Conservation (phyloP, 2,888 invertebrate species). For the Tipula confusa region DNA sequence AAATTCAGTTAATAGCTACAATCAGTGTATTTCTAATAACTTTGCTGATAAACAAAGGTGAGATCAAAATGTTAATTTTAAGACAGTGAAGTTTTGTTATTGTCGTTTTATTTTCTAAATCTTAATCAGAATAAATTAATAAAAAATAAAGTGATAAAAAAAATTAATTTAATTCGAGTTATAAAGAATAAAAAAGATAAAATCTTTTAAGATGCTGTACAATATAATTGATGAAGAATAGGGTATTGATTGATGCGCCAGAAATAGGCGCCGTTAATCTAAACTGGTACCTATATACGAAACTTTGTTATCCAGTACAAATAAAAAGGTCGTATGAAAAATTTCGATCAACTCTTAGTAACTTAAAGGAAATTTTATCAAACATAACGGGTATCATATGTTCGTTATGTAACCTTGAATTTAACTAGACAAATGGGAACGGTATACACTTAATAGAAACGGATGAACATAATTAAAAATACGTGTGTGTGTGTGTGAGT, state of each 20-base stretch:
- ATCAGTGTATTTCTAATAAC: slow-evolving; percentile 3
- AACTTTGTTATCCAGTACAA: no score
- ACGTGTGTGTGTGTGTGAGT: no score
- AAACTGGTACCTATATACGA: not conserved
- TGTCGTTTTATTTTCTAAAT: no score
- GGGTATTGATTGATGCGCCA: not conserved
- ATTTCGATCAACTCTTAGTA: no score
- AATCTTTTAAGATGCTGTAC: not conserved
- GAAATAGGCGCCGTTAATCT: not conserved
- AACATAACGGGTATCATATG: no score
- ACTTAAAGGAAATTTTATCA: no score
- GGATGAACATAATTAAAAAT: no score
- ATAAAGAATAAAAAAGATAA: no score
- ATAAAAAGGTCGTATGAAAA: no score
- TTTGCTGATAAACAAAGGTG: slow-evolving; percentile 9
- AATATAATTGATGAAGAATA: not conserved
- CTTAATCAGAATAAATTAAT: not conserved
- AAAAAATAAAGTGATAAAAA: not conserved
- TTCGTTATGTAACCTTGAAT: not conserved
- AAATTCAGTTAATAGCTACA: not conserved
- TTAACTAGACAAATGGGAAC: not conserved
- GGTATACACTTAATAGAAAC: not conserved
- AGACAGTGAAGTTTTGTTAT: no score
- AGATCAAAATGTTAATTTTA: not conserved
- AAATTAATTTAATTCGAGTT: not conserved